Evolutionary conservation across 2,888 invertebrate genomes (phyloP).

Genomic region (Ceriagrion tenellum): DNA sequence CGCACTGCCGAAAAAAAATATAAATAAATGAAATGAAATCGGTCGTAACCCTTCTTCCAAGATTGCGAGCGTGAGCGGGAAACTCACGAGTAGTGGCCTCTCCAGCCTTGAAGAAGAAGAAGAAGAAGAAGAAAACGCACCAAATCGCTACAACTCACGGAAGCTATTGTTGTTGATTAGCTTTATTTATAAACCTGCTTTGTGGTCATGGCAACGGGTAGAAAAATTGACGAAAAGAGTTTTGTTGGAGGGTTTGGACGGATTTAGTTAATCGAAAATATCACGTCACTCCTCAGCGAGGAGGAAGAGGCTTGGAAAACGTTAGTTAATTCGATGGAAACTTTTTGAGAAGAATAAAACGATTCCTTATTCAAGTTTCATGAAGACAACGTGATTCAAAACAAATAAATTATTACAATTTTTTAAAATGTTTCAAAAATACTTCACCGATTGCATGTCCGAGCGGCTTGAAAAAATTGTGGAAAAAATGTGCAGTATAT

Average conservation of each 20-base stretch:
- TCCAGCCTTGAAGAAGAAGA: constrained; percentile 18
- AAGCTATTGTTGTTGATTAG: not conserved
- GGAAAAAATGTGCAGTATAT: too few species aligned
- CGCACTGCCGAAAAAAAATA: not conserved
- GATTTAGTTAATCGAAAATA: too few species aligned
- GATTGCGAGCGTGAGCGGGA: not conserved
- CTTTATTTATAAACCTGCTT: not conserved
- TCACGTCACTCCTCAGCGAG: too few species aligned
- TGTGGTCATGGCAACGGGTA: not conserved
- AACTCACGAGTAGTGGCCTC: not conserved
- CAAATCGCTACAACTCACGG: not conserved
- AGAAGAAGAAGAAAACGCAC: constrained; percentile 8
- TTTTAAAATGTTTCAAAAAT: too few species aligned
- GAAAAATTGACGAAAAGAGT: not conserved
- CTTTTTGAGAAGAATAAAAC: too few species aligned
- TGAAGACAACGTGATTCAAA: too few species aligned
- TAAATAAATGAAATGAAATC: not conserved
- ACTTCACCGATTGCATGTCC: too few species aligned
- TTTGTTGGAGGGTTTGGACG: not conserved
- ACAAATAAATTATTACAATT: too few species aligned
- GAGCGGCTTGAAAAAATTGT: too few species aligned
- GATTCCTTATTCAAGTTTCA: too few species aligned
- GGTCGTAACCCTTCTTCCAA: not conserved
- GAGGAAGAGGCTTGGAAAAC: too few species aligned
- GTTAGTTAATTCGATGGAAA: too few species aligned